Conservation (phyloP, 2,797 vertebrate species). For the Eremophila alpestris region DNA sequence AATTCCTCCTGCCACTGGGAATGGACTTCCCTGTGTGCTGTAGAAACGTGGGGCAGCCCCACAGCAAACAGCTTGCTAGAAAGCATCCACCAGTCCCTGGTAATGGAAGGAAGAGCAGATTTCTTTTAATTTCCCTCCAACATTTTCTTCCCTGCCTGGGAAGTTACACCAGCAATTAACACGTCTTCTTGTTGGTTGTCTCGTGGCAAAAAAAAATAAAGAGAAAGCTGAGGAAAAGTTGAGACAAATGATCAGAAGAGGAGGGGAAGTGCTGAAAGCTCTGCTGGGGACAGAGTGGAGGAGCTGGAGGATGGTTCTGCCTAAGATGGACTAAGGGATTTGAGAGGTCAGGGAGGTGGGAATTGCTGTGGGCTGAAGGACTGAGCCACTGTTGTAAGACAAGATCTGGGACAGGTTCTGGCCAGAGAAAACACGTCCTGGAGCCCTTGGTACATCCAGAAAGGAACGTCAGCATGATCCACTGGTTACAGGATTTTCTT, state of each 20-base stretch:
- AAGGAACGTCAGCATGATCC: neutral
- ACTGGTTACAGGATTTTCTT: neutral
- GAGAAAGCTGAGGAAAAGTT: neutral
- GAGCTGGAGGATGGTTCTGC: neutral
- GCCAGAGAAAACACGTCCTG: neutral
- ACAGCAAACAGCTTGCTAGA: neutral
- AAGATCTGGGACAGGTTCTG: neutral
- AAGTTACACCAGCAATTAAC: neutral
- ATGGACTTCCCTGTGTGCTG: neutral
- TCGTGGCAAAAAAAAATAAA: neutral
- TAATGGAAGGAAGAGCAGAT: neutral
- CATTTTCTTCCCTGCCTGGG: neutral
- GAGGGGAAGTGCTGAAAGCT: neutral
- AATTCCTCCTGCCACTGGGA: neutral
- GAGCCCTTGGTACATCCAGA: neutral
- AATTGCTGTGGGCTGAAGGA: neutral
- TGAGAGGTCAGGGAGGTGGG: neutral
- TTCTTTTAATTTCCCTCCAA: neutral
- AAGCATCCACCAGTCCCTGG: neutral
- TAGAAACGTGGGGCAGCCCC: neutral
- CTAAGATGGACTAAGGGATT: neutral
- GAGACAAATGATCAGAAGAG: neutral
- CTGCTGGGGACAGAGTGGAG: neutral
- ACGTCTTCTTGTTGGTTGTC: neutral
- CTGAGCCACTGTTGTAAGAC: neutral